Evolutionary conservation across 1,140 invertebrate genomes (phyloP).

Genomic region (Paracyclopina nana): DNA sequence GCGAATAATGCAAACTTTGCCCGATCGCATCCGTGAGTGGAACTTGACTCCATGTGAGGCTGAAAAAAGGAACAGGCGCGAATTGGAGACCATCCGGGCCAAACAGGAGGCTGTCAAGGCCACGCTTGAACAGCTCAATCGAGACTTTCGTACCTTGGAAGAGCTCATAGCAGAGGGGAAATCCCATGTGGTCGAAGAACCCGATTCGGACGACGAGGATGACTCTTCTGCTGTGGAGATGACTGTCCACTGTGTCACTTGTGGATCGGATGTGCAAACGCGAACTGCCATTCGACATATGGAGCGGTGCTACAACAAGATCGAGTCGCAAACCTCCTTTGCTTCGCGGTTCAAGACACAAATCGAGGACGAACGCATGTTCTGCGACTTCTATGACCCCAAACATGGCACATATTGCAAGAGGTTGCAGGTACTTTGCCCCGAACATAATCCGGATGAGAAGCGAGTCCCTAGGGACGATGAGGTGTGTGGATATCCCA

Average conservation of each 20-base stretch:
- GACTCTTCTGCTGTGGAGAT: slow-evolving; percentile 43
- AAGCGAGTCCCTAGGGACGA: slow-evolving; percentile 41
- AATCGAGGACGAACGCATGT: slow-evolving; percentile 87
- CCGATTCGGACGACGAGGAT: slow-evolving; percentile 38
- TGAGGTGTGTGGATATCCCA: slow-evolving; percentile 16
- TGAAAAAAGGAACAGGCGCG: slow-evolving; percentile 61
- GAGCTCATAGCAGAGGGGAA: slow-evolving; percentile 51
- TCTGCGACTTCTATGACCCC: slow-evolving; percentile 90
- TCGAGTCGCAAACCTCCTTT: slow-evolving; percentile 91
- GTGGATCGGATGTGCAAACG: slow-evolving; percentile 66
- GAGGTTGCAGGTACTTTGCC: slow-evolving; percentile 76
- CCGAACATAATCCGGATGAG: slow-evolving; percentile 91
- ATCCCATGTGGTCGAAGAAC: slow-evolving; percentile 35
- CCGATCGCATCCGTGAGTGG: slow-evolving; percentile 86
- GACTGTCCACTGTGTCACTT: slow-evolving; percentile 86
- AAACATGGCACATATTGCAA: slow-evolving; percentile 85
- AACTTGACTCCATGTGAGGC: slow-evolving; percentile 64
- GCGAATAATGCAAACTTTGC: slow-evolving; percentile 42
- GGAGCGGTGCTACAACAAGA: slow-evolving; percentile 90
- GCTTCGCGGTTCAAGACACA: slow-evolving; percentile 80
- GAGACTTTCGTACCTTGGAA: slow-evolving; percentile 30
- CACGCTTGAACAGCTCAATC: slow-evolving; percentile 15
- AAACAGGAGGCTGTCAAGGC: slow-evolving; percentile 34
- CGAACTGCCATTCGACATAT: slow-evolving; percentile 74
- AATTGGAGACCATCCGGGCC: slow-evolving; percentile 56